Evolutionary conservation across 2,888 invertebrate genomes (phyloP).

Genomic region (Eubasilissa splendida): DNA sequence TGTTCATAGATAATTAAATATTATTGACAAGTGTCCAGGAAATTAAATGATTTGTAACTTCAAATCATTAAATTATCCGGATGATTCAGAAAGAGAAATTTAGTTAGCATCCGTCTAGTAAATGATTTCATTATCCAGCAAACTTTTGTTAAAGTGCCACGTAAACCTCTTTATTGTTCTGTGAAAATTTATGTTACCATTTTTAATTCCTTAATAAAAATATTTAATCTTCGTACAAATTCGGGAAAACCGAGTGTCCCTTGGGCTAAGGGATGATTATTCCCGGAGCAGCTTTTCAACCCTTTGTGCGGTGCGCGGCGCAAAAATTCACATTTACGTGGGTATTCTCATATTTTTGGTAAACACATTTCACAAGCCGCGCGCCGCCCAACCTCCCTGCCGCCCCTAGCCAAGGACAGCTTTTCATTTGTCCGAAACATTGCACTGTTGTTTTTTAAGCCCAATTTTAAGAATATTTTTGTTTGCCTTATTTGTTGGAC

Average conservation of each 20-base stretch:
- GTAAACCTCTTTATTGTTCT: no score
- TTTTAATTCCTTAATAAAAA: slow-evolving; percentile 3
- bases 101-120: no score
- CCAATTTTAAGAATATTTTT: slow-evolving; percentile 8
- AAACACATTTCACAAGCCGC: slow-evolving; percentile 31
- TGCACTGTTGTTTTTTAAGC: slow-evolving; percentile 8
- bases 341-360: slow-evolving; percentile 41
- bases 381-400: background rate
- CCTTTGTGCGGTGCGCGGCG: slow-evolving; percentile 41
- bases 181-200: no score
- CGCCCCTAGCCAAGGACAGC: background rate
- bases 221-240: slow-evolving; percentile 3
- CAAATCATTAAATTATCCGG: no score
- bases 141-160: no score
- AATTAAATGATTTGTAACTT: no score
- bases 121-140: no score
- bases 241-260: slow-evolving; percentile 17
- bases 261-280: slow-evolving; percentile 44
- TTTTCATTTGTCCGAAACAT: slow-evolving; percentile 33
- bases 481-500: background rate
- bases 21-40: no score
- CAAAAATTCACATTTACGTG: slow-evolving; percentile 50
- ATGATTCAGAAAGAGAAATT: no score
- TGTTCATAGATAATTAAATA: no score
- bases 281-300: slow-evolving; percentile 36